Evolutionary conservation across 2,113 vertebrate genomes (phyloP).

Genomic region (Neolamprologus devosi): DNA sequence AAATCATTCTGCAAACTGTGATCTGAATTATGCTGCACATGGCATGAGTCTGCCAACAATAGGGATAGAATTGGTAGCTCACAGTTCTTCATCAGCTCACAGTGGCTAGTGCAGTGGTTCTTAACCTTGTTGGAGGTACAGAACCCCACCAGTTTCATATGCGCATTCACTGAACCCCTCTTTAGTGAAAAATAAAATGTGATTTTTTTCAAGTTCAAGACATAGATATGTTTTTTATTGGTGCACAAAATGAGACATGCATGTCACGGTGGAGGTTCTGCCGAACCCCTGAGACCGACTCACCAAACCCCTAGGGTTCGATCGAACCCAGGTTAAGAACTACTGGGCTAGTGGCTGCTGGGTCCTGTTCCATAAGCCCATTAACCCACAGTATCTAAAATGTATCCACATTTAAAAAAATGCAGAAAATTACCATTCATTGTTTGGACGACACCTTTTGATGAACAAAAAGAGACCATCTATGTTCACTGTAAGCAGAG

Average conservation of each 20-base stretch:
- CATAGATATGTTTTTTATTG: too few relatives aligned
- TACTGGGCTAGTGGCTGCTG: not conserved
- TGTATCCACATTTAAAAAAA: not conserved
- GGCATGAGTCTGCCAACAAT: not conserved
- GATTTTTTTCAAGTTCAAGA: too few relatives aligned
- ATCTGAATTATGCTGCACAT: not conserved
- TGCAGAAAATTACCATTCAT: not conserved
- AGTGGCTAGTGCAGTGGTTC: not conserved
- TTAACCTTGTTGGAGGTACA: too few relatives aligned
- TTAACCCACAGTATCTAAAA: not conserved
- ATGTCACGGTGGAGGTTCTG: too few relatives aligned
- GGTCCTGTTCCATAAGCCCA: not conserved
- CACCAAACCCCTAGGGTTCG: too few relatives aligned
- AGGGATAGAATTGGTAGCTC: not conserved
- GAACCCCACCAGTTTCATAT: too few relatives aligned
- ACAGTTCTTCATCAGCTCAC: not conserved
- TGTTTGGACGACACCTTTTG: not conserved
- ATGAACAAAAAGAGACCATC: not conserved
- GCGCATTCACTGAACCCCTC: too few relatives aligned
- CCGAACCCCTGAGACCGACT: too few relatives aligned
- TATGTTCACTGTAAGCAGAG: not conserved
- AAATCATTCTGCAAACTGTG: not conserved
- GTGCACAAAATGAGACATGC: too few relatives aligned
- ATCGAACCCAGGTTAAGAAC: too few relatives aligned
- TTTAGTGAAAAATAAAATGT: too few relatives aligned